Base-by-base conservation (phyloP, 2,797 vertebrate genomes). In the Gouania willdenowi region DNA sequence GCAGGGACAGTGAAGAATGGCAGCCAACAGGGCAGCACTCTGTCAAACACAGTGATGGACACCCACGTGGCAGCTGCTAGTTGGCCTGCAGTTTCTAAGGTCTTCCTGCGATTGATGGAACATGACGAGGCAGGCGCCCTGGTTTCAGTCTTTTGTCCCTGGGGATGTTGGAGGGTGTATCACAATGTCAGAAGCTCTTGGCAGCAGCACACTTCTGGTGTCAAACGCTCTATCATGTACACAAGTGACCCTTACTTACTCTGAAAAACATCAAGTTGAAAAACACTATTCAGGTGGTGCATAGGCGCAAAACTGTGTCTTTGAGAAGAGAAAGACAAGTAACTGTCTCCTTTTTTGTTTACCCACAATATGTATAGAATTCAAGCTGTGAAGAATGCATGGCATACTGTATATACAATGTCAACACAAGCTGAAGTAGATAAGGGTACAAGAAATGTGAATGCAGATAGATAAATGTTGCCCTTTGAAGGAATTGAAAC, bases 11-110 rank as follows among this genome's bases (percentile, higher is more conserved):
- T 71, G 69, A 66, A 59, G 64, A 71, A 75, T 70, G 66, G 56
- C 58, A 52, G 66, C 62, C 72, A 65, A 71, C 63, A 74, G 77
- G 83, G 81, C 80, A 71, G 77, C 30, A 24, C 69, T 85, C 75
- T 83, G 87, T 88, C 87, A 86, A 52, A 58, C 7, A 46, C 50
- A 19, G 39, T 88, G 87, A 88, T 74, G 79, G 81, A 87, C 75
- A 81, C 69, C 72, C 79, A 77, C 50, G 20, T 41, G 59, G 81
- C 73, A 77, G 68, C 60, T 64, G 77, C 45, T 71, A 12, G 55
- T 72, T 38, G 46, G 57, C 63, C 61, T 55, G 54, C 4, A 27
- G 53, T 75, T 69, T 52, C 51, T 33, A 58, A 49, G 69, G 57
- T 72, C 68, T 56, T 43, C 48, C 27, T 11, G 73, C 80, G 63